Evolutionary conservation across 1,140 invertebrate genomes (phyloP), one percentile per base, ranked within the genome.

Genomic region (Cydia strobilella): DNA sequence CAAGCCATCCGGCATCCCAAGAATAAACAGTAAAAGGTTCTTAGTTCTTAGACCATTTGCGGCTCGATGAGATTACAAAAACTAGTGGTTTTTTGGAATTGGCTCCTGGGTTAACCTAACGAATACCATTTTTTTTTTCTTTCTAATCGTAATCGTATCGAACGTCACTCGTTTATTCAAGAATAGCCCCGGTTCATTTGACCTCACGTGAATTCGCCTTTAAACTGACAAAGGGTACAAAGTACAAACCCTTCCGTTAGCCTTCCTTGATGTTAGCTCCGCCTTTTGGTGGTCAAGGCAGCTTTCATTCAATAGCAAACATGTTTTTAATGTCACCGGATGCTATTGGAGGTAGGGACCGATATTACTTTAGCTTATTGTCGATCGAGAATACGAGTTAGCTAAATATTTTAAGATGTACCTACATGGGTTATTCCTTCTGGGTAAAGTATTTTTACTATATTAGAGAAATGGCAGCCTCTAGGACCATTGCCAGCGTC

Each of bases 201-300:
- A 35, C 4, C 4, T 20, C 12, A 39, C 7, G 25, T 35, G 27
- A 7, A 39, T 42, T 77, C 74, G 63, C 59, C 77, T 76, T 77
- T 51, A 63, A 73, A 71, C 48, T 54, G 75, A 76, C 75, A 63
- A 69, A 74, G 69, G 76, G 74, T 76, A 48, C n/a, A n/a, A n/a
- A 75, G 74, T 76, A 45, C 27, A 72, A 75, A 76, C 63, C 62
- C 62, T 42, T 39, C 76, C 72, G 80, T 79, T 79, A 76, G 71
- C 77, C 72, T 73, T 75, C 35, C 73, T 76, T 76, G 77, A 77
- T 81, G 74, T 79, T 79, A 81, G 78, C 78, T 77, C 15, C 48
- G 62, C 72, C 65, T 76, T 81, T 81, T 35, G 65, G 76, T 79
- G 75, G 76, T 62, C 62, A 71, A 71, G 45, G 48, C 5, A 39